Evolutionary conservation across 2,797 vertebrate species (phyloP).

Genomic region (Enteromius mattozi): DNA sequence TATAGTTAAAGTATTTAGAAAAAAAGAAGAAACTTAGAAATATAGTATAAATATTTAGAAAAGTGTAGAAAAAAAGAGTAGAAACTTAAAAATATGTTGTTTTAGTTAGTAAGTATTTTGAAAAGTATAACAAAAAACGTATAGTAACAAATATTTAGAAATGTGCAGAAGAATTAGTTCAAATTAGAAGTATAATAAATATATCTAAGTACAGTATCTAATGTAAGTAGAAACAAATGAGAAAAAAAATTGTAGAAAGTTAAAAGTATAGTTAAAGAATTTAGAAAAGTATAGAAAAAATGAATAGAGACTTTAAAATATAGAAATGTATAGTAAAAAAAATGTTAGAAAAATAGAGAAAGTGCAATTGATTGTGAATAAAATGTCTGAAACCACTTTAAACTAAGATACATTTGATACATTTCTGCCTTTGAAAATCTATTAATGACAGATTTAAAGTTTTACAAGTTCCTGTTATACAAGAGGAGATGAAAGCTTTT

Average conservation of each 20-base stretch:
- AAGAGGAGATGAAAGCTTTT: slow-evolving; percentile 90
- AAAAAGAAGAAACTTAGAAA: too few species aligned
- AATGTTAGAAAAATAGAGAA: not conserved
- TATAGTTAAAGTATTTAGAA: too few species aligned
- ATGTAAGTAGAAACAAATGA: not conserved
- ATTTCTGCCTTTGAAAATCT: not conserved
- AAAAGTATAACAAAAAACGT: not conserved
- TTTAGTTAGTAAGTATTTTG: too few species aligned
- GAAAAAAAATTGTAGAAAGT: too few species aligned
- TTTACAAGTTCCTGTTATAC: slow-evolving; percentile 84
- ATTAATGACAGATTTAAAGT: slow-evolving; percentile 80
- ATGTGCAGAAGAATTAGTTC: not conserved
- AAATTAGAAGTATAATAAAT: too few species aligned
- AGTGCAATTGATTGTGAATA: not conserved
- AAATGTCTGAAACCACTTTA: not conserved
- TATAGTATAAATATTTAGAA: too few species aligned
- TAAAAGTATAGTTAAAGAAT: too few species aligned
- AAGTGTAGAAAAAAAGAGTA: too few species aligned
- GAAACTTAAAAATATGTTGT: too few species aligned
- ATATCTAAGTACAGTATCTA: not conserved
- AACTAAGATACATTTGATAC: not conserved
- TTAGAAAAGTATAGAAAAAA: too few species aligned
- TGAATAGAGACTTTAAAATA: not conserved
- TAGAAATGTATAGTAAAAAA: not conserved
- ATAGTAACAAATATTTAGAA: not conserved